Evolutionary conservation across 1,140 invertebrate genomes (phyloP), one percentile per base, ranked within the genome.

Genomic region (Aporrectodea caliginosa): DNA sequence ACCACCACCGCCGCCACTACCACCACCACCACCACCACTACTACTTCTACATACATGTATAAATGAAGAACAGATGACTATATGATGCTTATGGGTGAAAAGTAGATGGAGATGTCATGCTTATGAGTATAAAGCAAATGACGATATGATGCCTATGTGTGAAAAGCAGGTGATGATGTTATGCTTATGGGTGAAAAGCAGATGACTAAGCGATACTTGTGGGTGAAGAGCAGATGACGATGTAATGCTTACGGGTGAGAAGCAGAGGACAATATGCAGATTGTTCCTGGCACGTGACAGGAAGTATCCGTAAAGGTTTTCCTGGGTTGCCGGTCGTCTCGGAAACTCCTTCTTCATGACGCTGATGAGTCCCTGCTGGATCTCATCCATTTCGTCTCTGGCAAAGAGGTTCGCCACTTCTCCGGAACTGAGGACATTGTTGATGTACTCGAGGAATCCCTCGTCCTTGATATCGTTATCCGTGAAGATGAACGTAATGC

Each of bases 281-380:
- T 98, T 96, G 85, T 95, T 93, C 84, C 94, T 93, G 1, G 94
- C 95, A 85, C 96, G 91, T 76, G 93, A 92, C 83, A 98, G 89
- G 87, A 98, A 98, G 86, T 94, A 97, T 82, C 97, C 95, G 92
- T 97, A 96, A 1, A 97, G 93, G 79, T 94, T 91, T 89, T 98
- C 96, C 85, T 93, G 93, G 1, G 93, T 96, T 32, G 96, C 90
- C 29, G 93, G 93, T 87, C 92, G 91, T 85, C 95, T 94, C 33
- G 96, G 95, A 89, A 95, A 95, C 90, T 98, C 96, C 78, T 96
- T 91, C 90, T 94, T 96, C 93, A 98, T 94, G 69, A 95, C 91
- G 1, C 95, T 95, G 1, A 94, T 94, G 73, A 98, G 84, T 89
- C 98, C 96, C n/a, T 94, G 93, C 82, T 96, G 93, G 43, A 98